Percentiles rank a stretch among this genome's conserved stretches.
phyloP scores from a whole-genome alignment of 2,113 vertebrate species.

The Microcebus lehilahytsara region DNA sequence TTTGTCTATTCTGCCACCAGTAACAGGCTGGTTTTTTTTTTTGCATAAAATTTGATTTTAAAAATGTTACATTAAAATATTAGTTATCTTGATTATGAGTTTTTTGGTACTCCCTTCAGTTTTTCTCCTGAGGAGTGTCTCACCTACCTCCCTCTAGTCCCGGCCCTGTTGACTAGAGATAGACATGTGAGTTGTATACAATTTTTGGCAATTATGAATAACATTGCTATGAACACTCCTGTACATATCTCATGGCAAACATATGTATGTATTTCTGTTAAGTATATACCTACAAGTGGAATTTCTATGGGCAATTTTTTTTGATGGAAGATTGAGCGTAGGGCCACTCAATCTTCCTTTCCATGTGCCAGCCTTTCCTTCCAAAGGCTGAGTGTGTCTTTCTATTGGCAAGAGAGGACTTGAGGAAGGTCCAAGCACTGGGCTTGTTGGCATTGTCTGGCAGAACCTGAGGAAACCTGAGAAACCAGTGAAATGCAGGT shows the following conservation, averaged over 20 bases:
- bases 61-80: slow-evolving; percentile 14
- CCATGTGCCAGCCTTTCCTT: background rate
- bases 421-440: background rate
- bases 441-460: background rate
- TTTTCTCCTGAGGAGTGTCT: background rate
- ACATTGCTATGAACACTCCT: background rate
- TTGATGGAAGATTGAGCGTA: background rate
- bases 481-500: background rate
- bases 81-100: background rate
- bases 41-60: slow-evolving; percentile 17
- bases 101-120: background rate
- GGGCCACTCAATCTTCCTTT: background rate
- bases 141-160: background rate
- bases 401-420: background rate
- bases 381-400: background rate
- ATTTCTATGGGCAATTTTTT: background rate
- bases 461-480: background rate
- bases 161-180: background rate
- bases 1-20: background rate
- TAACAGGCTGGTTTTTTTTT: background rate
- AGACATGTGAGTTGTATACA: background rate
- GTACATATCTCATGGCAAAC: background rate
- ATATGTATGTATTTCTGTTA: background rate
- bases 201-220: background rate
- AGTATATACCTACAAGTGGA: background rate